Percentiles rank a stretch among this genome's conserved stretches.
Conservation (phyloP, 2,113 vertebrate species). For the human region GRCh38 chrX:80944501-80945000, state of each 20-base stretch:
- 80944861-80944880: not conserved
- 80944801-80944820: not conserved
- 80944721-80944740: not conserved
- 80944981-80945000: not conserved
- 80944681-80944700: not conserved
- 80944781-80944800: not conserved
- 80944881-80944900: not conserved
- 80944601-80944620: not conserved
- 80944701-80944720: not conserved
- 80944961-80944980: not conserved
- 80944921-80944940: not conserved
- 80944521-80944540: not conserved
- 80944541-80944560: not conserved
- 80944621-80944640: not conserved
- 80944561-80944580: not conserved
- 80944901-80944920: not conserved
- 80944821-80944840: not conserved
- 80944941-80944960: not conserved
- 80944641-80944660: not conserved
- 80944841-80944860: not conserved
- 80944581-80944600: slow-evolving; percentile 12
- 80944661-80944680: not conserved
- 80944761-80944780: not conserved
- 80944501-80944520: not conserved
- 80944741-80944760: not conserved